A percentile compares a stretch with the other conserved stretches of the same genome.
Conservation (phyloP, 2,888 invertebrate species). For the Drosophila suboccidentalis region DNA sequence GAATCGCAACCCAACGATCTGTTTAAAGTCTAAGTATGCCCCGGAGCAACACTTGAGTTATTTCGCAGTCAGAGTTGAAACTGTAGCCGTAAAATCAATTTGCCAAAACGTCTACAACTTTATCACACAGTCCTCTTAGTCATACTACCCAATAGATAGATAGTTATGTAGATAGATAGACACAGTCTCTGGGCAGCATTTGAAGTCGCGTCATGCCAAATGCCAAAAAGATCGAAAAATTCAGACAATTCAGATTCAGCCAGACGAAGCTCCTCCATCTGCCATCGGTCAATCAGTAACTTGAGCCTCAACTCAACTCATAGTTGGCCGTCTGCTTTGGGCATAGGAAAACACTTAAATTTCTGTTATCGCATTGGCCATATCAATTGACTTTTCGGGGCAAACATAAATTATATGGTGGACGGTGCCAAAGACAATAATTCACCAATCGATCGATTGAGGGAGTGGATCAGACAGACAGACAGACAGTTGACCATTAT, state of each 20-base stretch:
- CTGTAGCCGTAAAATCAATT: constrained; percentile 83
- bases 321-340: constrained; percentile 37
- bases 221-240: constrained; percentile 47
- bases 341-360: constrained; percentile 70
- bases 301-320: constrained; percentile 27
- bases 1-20: constrained; percentile 72
- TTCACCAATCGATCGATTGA: constrained; percentile 54
- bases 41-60: constrained; percentile 72
- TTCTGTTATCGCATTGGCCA: constrained; percentile 70
- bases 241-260: constrained; percentile 27
- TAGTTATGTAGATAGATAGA: constrained; percentile 17
- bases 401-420: constrained; percentile 71
- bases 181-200: constrained; percentile 18
- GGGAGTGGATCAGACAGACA: constrained; percentile 31
- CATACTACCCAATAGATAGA: constrained; percentile 33
- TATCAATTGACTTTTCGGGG: constrained; percentile 78
- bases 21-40: constrained; percentile 80
- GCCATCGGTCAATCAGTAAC: constrained; percentile 58
- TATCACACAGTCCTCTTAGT: constrained; percentile 70
- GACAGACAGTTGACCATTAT: constrained; percentile 43
- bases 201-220: constrained; percentile 52
- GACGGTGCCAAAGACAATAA: constrained; percentile 72
- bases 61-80: constrained; percentile 63
- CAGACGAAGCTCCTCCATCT: constrained; percentile 44
- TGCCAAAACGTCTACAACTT: constrained; percentile 82